These are phyloP conservation scores for Synanthedon myopaeformis DNA, from an alignment of 2,888 invertebrate species.

Conservation along the genomic window DNA sequence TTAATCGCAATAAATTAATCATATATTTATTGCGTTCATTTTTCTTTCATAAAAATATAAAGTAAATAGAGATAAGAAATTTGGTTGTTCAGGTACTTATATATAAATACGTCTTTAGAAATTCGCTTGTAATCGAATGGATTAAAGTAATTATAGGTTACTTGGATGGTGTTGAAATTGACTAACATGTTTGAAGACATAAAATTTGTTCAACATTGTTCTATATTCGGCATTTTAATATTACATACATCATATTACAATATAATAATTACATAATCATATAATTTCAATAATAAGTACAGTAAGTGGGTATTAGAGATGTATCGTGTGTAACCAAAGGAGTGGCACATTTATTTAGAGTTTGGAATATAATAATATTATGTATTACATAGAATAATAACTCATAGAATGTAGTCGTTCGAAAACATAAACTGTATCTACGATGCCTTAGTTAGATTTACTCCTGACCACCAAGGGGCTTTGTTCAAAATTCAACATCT, in stretches of 20 bases:
- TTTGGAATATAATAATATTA: slow-evolving; percentile 1
- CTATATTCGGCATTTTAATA: no score
- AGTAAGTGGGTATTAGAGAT: not conserved
- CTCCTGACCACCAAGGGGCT: no score
- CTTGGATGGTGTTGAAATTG: slow-evolving; percentile 12
- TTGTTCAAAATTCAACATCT: not conserved
- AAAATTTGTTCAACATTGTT: no score
- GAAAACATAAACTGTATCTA: no score
- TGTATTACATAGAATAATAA: no score
- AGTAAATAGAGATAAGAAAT: slow-evolving; percentile 18
- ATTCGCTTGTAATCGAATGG: slow-evolving; percentile 23
- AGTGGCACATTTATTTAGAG: no score
- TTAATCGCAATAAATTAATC: not conserved
- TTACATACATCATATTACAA: not conserved
- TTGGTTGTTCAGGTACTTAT: slow-evolving; percentile 28
- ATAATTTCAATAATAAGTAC: no score
- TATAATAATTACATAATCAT: no score
- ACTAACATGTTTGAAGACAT: no score
- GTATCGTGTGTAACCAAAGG: no score
- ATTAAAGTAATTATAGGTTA: slow-evolving; percentile 15
- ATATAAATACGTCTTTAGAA: slow-evolving; percentile 26
- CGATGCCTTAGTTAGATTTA: no score
- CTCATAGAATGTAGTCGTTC: no score
- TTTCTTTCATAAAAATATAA: not conserved
- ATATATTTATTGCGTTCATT: not conserved